Conservation (phyloP, 2,888 invertebrate species). For the Boloria euphrosyne region DNA sequence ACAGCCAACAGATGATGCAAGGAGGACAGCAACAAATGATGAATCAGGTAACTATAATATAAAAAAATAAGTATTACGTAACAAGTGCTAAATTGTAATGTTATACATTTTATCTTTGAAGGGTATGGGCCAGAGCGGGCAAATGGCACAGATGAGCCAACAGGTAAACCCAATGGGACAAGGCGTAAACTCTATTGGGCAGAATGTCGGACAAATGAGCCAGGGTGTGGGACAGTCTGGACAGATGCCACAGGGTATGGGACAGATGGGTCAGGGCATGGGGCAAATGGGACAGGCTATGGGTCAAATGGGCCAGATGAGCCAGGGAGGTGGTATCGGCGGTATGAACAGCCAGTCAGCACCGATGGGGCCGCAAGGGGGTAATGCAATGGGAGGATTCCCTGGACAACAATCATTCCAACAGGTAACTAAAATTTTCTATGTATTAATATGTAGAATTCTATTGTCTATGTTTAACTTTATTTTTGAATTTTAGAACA, state of each 20-base stretch:
- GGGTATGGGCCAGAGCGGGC: conserved; percentile 70
- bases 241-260: conserved; percentile 74
- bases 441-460: neutral
- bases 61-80: too few relatives aligned
- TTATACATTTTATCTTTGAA: conserved; percentile 38
- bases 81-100: too few relatives aligned
- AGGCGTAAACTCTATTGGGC: conserved; percentile 70
- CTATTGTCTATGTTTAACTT: neutral
- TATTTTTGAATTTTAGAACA: conserved; percentile 72
- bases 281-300: conserved; percentile 77
- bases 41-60: conserved; percentile 62
- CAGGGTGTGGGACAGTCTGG: conserved; percentile 73
- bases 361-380: conserved; percentile 77
- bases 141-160: conserved; percentile 76
- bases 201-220: conserved; percentile 75
- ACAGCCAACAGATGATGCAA: conserved; percentile 79
- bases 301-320: conserved; percentile 78
- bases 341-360: conserved; percentile 78
- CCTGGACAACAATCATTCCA: conserved; percentile 80
- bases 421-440: conserved; percentile 56
- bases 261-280: conserved; percentile 76
- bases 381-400: conserved; percentile 76
- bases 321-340: conserved; percentile 73
- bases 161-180: conserved; percentile 78
- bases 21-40: conserved; percentile 79